Evolutionary conservation across 2,113 vertebrate genomes (phyloP), one percentile per base, ranked within the genome.

Genomic region (Odontesthes bonariensis): DNA sequence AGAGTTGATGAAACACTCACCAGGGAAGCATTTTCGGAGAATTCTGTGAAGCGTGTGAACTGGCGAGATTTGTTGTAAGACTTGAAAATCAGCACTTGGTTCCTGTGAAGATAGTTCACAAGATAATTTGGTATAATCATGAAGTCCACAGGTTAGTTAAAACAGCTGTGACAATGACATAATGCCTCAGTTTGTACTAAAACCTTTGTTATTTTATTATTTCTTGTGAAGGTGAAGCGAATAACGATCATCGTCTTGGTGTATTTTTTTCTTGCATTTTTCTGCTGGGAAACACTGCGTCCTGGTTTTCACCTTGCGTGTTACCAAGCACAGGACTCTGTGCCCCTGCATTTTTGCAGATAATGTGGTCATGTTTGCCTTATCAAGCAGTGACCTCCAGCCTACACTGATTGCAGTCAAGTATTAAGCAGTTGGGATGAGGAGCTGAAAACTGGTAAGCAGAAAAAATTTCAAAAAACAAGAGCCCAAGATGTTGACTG

Each of bases 71-170:
- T 47, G 73, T 84, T 88, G 19, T 79, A 75, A 1, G 89, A 84
- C 71, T 86, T 91, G n/a, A 84, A 86, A 6, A 85, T 88, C 61
- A 88, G 83, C 11, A 94, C 93, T 83, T 92, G 89, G 32, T 33
- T 88, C 91, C 94, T 95, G 66, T 69, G n/a, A 44, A 81, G n/a
- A 40, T n/a, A 4, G 51, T n/a, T 49, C 2, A 17, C 11, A 49
- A 38, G 4, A 70, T 27, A 40, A 57, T 51, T 13, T 59, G 2
- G 23, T 11, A 6, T 52, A 8, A 64, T 59, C 3, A 27, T 7
- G 32, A 32, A 33, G 9, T 20, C 9, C 16, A 12, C 6, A 69
- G 38, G 32, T 73, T 57, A 68, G 4, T n/a, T 32, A 44, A n/a
- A 81, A 2, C 16, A 58, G 49, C 17, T 69, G 16, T 1, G 27